Base-by-base conservation (phyloP, 1,140 invertebrate species). In the Arion vulgaris region DNA sequence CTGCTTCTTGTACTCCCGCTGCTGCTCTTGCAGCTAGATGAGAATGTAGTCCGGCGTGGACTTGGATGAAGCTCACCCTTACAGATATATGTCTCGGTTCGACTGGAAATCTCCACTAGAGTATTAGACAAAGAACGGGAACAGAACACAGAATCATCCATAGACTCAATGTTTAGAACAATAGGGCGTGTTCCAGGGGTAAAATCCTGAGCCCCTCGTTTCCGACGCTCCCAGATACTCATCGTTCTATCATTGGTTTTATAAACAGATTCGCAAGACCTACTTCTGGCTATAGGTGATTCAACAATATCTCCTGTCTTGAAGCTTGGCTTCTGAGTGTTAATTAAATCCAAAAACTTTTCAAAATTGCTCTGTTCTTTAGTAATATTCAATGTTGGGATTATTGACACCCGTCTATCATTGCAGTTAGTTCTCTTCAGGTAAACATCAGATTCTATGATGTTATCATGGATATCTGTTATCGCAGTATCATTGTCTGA, bases 341-440 rank as follows among this genome's bases (percentile, higher is more conserved):
- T 57, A 39, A 81, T 81, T 23, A 51, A 74, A 39, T 81, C 45
- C 28, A 81, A 1, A 71, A 81, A 81, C 32, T 81, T 81, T 36
- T 81, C 80, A n/a, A 73, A 74, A 57, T 81, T 81, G 45, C 68
- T 80, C 45, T 71, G 66, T 23, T 80, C 78, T 28, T 80, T 71
- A 15, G 66, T 69, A 36, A 80, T 80, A 51, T 80, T 80, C 28
- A 80, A 28, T 7, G 41, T 49, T 5, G 78, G 78, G 38, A 80
- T 71, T 1, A 80, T 71, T 7, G 78, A 80, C 15, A 38, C 38
- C 19, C 78, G 38, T 17, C 78, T 69, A 28, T 66, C 41, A 19
- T n/a, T 36, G 19, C 15, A 23, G 19, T 23, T 53, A 15, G 7
- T 28, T 66, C n/a, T 32, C 28, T 32, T 13, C 1, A 32, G 4